Evolutionary conservation across 2,888 invertebrate species (phyloP).

Genomic region (Halictus quadricinctus): DNA sequence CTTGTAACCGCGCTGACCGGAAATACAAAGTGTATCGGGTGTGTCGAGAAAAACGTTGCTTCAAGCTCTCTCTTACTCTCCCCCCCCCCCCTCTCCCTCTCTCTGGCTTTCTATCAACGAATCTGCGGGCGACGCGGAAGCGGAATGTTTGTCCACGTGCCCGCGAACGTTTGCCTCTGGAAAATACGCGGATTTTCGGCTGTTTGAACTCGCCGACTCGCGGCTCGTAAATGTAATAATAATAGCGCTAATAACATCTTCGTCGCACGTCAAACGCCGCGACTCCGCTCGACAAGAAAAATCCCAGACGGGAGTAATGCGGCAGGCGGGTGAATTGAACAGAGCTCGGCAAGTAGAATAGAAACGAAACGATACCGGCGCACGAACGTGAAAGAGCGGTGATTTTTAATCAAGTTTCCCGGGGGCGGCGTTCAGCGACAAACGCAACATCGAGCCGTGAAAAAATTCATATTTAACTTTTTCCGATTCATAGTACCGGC

Average conservation of each 20-base stretch:
- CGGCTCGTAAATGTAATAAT: background rate
- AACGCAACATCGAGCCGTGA: background rate
- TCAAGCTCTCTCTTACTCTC: background rate
- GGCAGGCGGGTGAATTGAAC: background rate
- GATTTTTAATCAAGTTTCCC: background rate
- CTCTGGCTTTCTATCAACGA: background rate
- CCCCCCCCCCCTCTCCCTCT: background rate
- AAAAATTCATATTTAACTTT: background rate
- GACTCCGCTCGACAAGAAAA: background rate
- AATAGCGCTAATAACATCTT: background rate
- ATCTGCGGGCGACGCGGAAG: background rate
- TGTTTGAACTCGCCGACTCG: background rate
- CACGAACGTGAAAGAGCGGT: background rate
- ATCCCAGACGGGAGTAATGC: background rate
- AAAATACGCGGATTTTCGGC: conserved; percentile 1
- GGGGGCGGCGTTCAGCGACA: background rate
- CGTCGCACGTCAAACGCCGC: background rate
- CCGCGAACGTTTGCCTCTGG: conserved; percentile 1
- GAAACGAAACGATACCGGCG: background rate
- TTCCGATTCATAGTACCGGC: background rate
- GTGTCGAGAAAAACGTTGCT: background rate
- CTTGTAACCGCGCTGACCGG: background rate
- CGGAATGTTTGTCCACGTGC: background rate
- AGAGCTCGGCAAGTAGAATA: background rate
- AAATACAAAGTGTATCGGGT: background rate